Conservation (phyloP, 2,888 invertebrate genomes). For the Gnatocerus cornutus region DNA sequence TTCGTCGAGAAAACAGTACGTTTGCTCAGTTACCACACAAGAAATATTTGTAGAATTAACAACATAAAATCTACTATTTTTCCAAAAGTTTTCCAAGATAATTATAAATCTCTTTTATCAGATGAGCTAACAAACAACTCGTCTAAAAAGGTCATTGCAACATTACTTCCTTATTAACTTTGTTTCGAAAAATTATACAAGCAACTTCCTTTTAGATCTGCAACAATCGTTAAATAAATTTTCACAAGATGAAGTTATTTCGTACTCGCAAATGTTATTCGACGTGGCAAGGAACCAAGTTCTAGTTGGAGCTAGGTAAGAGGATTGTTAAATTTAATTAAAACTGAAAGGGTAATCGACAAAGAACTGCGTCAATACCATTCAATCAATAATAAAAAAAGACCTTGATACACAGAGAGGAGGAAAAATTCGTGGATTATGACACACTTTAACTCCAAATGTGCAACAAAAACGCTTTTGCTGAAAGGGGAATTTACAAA, state of each 20-base stretch:
- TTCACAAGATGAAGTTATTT: conserved; percentile 81
- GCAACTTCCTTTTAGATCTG: conserved; percentile 76
- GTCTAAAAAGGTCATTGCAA: conserved; percentile 17
- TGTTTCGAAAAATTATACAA: conserved; percentile 19
- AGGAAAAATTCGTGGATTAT: too few relatives aligned
- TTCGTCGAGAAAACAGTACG: conserved; percentile 17
- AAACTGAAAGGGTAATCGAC: too few relatives aligned
- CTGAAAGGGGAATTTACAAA: too few relatives aligned
- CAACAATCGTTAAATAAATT: conserved; percentile 80
- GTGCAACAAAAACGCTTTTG: too few relatives aligned
- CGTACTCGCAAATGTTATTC: conserved; percentile 89
- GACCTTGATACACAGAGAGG: too few relatives aligned
- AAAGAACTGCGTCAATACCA: too few relatives aligned
- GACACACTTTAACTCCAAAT: too few relatives aligned
- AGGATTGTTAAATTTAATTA: conserved; percentile 48
- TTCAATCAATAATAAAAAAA: too few relatives aligned
- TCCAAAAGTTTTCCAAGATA: conserved; percentile 8
- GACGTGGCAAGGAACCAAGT: conserved; percentile 91
- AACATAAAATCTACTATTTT: conserved; percentile 9
- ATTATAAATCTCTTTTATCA: conserved; percentile 36
- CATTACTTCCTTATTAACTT: conserved; percentile 23
- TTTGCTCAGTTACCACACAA: conserved; percentile 22
- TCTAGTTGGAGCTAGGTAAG: conserved; percentile 92
- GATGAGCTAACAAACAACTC: conserved; percentile 16
- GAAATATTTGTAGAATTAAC: conserved; percentile 34